Percentiles rank a stretch among this genome's conserved stretches.
Evolutionary conservation across 2,888 invertebrate species (phyloP).

Genomic region (Perdita meconis): DNA sequence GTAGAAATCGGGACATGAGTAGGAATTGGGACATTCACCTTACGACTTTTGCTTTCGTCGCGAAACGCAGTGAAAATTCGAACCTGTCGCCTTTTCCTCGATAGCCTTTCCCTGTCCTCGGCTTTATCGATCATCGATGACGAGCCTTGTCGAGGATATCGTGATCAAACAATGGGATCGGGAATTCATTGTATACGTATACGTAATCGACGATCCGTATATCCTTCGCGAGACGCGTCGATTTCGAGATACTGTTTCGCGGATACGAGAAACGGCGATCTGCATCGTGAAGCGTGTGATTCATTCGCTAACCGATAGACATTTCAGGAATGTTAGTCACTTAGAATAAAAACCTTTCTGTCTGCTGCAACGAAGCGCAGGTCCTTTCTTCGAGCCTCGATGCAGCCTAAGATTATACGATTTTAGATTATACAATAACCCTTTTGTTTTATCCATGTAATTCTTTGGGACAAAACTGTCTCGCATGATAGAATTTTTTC

Average conservation of each 20-base stretch:
- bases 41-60: too few species aligned
- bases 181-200: conserved; percentile 48
- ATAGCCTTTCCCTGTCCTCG: conserved; percentile 9
- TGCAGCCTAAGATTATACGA: background rate
- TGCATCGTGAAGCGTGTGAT: conserved; percentile 57
- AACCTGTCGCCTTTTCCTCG: background rate
- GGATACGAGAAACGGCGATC: conserved; percentile 35
- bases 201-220: conserved; percentile 48
- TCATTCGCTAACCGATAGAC: conserved; percentile 46
- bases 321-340: conserved; percentile 43
- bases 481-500: too few species aligned
- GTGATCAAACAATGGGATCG: conserved; percentile 36
- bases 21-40: too few species aligned
- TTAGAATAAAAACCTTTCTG: background rate
- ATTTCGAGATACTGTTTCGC: conserved; percentile 41
- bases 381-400: background rate
- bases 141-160: conserved; percentile 26
- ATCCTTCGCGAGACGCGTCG: conserved; percentile 48
- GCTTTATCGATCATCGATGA: conserved; percentile 43
- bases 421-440: too few species aligned
- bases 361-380: background rate
- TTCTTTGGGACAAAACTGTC: too few species aligned
- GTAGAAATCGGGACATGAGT: too few species aligned
- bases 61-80: background rate
- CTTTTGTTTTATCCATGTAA: too few species aligned